Evolutionary conservation across 2,113 vertebrate genomes (phyloP), one percentile per base, ranked within the genome.

Genomic region (Triplophysa rosa): DNA sequence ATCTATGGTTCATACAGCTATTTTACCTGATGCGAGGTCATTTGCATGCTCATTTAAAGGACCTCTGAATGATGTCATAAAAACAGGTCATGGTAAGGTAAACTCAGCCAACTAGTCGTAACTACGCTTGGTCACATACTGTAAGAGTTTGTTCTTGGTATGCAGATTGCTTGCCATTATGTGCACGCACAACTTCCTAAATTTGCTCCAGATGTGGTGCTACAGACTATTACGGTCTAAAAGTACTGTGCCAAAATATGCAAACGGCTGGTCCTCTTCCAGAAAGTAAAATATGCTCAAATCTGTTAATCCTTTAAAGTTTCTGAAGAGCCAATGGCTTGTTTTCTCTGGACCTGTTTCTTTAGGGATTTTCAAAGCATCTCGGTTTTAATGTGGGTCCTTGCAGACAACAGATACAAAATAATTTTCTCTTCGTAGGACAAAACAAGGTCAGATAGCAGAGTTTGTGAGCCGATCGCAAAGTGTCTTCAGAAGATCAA

Each of bases 401-500:
- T 21, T 47, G 54, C 17, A 61, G 17, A 40, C 4, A 47, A 37
- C 40, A 49, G 14, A 8, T 23, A 49, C 13, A 13, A 23, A 26
- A 26, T 26, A 4, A 62, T 47, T 61, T 0, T 66, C 62, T 45
- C 62, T 40, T 61, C 56, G 67, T 54, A 94, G 92, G 91, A 90
- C 17, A 92, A 84, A 88, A 13, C 87, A 77, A 89, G 84, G 87
- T 65, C 84, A 78, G 65, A 87, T 61, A 77, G 76, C 72, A 85
- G 47, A 79, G 83, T 86, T 79, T 83, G 81, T 84, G 63, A 85
- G 85, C 88, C 79, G 0, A n/a, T 94, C 59, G 40, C 86, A 8
- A 86, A 86, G 78, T 92, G 93, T 72, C 86, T 93, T 83, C 89
- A 93, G 86, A 93, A 90, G 88, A 90, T 96, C 77, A 88, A 93